Percentiles rank a stretch among this genome's conserved stretches.
phyloP scores from a whole-genome alignment of 1,140 invertebrate species.

The Neodiprion lecontei region DNA sequence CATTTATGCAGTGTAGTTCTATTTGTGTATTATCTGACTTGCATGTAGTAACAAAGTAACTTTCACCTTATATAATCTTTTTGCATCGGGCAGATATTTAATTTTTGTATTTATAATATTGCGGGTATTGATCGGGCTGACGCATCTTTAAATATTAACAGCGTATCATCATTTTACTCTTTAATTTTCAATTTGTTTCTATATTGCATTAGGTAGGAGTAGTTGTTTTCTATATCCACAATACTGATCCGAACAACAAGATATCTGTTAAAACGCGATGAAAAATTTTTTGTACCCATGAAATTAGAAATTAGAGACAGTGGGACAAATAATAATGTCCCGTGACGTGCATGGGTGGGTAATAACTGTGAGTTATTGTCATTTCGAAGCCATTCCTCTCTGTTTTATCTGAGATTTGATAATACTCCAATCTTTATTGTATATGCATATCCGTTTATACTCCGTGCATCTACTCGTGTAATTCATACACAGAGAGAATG shows the following conservation, averaged over 20 bases:
- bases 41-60: too few species aligned
- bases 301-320: too few species aligned
- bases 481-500: too few species aligned
- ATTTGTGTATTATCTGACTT: too few species aligned
- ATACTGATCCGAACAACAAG: background rate
- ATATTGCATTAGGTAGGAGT: background rate
- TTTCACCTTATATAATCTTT: too few species aligned
- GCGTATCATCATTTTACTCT: background rate
- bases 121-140: background rate
- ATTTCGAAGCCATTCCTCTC: background rate
- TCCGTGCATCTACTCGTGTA: too few species aligned
- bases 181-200: background rate
- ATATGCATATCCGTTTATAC: too few species aligned
- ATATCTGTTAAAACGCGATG: background rate
- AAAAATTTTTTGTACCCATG: background rate
- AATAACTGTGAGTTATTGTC: constrained; percentile 4
- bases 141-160: too few species aligned
- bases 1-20: background rate
- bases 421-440: too few species aligned
- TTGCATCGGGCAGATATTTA: background rate
- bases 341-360: background rate
- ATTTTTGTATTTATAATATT: background rate
- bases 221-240: background rate
- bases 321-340: too few species aligned
- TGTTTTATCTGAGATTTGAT: background rate